Evolutionary conservation across 2,113 vertebrate species (phyloP), one percentile per base, ranked within the genome.

Genomic region (Cavia aperea): DNA sequence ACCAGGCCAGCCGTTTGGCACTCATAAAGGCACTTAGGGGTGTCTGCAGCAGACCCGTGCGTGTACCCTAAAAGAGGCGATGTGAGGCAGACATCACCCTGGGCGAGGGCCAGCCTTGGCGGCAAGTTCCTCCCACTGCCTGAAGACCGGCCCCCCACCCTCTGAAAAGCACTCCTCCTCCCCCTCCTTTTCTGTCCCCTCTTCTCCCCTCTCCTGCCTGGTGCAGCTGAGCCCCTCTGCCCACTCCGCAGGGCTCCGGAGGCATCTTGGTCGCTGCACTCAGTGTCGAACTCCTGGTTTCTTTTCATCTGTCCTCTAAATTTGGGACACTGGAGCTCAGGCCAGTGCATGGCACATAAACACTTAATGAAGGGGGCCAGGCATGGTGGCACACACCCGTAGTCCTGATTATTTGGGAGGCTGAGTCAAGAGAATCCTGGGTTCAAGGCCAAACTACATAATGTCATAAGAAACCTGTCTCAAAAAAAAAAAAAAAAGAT

Each of bases 201-300:
- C 9, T 12, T 12, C 68, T 51, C 46, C 56, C 75, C 62, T 36
- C 46, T 4, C 18, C 5, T 8, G 1, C 9, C n/a, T 60, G 33
- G 24, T 36, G 19, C 78, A 7, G 15, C 72, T 10, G 7, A 39
- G 46, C 54, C 73, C 33, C 4, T 26, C 12, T 39, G 43, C 12
- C 26, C 1, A 4, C 1, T 46, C 54, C 13, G 2, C 36, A 5
- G 26, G 7, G 7, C 77, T 49, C 46, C 7, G 6, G 3, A n/a
- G 54, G 23, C 43, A 2, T 46, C 63, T 46, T 73, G 39, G 18
- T 51, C 46, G 3, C 21, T n/a, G 19, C 10, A 31, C 6, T 65
- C 36, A n/a, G 5, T 21, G 63, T 23, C 51, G 2, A 7, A 12
- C 56, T 18, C 56, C 56, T 46, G 33, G 26, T 58, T 7, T 66